These are phyloP conservation scores for Leptinotarsa lineolata DNA, from an alignment of 1,140 invertebrate species.

Conservation along the genomic window DNA sequence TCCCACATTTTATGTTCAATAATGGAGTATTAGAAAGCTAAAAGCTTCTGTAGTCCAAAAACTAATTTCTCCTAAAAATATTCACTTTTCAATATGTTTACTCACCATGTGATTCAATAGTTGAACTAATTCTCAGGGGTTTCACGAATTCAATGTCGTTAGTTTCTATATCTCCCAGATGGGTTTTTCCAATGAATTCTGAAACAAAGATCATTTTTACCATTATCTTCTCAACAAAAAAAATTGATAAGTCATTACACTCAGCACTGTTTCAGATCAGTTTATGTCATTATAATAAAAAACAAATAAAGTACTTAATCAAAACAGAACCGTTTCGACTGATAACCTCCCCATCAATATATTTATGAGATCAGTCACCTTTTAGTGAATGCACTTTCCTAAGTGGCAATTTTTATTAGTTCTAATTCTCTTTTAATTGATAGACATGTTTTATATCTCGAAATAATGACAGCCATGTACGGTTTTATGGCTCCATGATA, in stretches of 20 bases:
- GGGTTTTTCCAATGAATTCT: slow-evolving; percentile 41
- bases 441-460: slow-evolving; percentile 14
- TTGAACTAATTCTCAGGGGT: slow-evolving; percentile 48
- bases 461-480: not conserved
- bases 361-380: slow-evolving; percentile 20
- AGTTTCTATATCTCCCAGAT: slow-evolving; percentile 36
- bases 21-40: not conserved
- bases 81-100: slow-evolving; percentile 10
- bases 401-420: slow-evolving; percentile 12
- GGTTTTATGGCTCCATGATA: slow-evolving; percentile 5
- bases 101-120: slow-evolving; percentile 36
- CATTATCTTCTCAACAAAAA: not conserved
- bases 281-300: not conserved
- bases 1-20: too few relatives aligned
- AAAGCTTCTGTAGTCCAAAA: not conserved
- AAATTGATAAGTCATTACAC: not conserved
- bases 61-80: not conserved
- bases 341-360: slow-evolving; percentile 12
- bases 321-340: not conserved
- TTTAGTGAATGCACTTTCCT: slow-evolving; percentile 2
- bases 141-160: slow-evolving; percentile 47
- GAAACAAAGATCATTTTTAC: slow-evolving; percentile 28
- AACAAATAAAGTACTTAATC: not conserved
- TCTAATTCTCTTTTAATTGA: slow-evolving; percentile 14
- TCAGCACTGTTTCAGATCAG: not conserved